Percentiles rank a stretch among this genome's conserved stretches.
Evolutionary conservation across 92 coral and sea anemone genomes (phyloP).

Genomic region (Heliopora coerulea): DNA sequence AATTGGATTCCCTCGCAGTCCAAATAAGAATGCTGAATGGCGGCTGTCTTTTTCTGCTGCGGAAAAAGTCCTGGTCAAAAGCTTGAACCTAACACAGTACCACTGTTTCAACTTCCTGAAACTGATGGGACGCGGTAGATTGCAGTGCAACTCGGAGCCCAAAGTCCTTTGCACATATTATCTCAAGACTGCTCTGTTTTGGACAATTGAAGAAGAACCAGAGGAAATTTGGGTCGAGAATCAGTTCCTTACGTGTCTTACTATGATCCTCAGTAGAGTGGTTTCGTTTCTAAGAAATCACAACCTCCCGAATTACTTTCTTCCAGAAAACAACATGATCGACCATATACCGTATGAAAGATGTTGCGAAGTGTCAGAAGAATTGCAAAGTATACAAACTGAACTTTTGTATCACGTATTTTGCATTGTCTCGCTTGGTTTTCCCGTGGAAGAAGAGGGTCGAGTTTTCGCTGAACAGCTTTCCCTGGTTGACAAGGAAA

Average conservation of each 20-base stretch:
- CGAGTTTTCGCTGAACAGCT: background rate
- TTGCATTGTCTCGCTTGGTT: conserved; percentile 8
- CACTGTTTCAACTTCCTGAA: conserved; percentile 64
- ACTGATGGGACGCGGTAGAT: conserved; percentile 57
- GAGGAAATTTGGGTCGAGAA: conserved; percentile 36
- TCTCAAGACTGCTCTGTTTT: conserved; percentile 66
- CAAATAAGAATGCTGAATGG: conserved; percentile 63
- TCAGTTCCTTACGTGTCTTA: conserved; percentile 47
- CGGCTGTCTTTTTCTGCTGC: conserved; percentile 69
- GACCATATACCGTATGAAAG: conserved; percentile 50
- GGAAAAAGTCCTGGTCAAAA: conserved; percentile 56
- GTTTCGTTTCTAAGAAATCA: conserved; percentile 52
- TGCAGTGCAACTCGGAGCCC: conserved; percentile 43
- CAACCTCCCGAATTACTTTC: conserved; percentile 62
- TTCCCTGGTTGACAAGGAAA: background rate
- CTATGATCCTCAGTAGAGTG: conserved; percentile 57
- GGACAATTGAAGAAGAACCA: conserved; percentile 67
- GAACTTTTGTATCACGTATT: conserved; percentile 26
- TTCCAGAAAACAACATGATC: conserved; percentile 63
- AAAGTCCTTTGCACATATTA: conserved; percentile 71
- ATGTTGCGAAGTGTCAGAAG: conserved; percentile 20
- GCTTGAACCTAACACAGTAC: conserved; percentile 45
- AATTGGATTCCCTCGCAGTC: conserved; percentile 63
- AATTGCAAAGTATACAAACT: background rate
- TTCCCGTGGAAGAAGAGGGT: conserved; percentile 8